Evolutionary conservation across 2,113 vertebrate species (phyloP), one percentile per base, ranked within the genome.

Genomic region (Bambusicola thoracicus): DNA sequence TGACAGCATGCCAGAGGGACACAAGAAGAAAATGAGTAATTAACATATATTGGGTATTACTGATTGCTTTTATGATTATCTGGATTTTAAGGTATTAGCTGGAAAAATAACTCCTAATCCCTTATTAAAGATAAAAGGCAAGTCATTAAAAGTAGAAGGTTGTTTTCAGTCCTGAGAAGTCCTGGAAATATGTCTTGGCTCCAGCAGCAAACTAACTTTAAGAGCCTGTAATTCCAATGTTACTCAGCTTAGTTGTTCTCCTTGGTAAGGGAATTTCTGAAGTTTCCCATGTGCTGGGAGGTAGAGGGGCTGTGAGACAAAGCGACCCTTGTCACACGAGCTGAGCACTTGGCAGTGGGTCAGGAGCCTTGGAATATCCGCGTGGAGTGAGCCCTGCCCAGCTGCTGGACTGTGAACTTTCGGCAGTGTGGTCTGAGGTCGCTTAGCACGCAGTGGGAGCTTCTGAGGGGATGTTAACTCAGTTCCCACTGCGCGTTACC

Each of bases 201-300:
- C 56, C 22, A 17, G 53, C 75, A 32, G 48, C 58, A 30, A 91
- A 56, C 90, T 87, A 95, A 86, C 89, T 90, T 93, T 61, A 86
- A 96, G 91, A 97, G 90, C 86, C 89, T 46, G 79, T 92, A 92
- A 90, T 86, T 93, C 95, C 93, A 46, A 97, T 29, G 89, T 97
- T 90, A 74, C 92, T 93, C 88, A 80, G 96, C 95, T 97, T 95
- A 96, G 96, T 68, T 89, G 88, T 67, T 66, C 92, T 94, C 70
- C 90, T 81, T 75, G 25, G 85, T 85, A 36, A 90, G 95, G 95
- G 95, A 93, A 61, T 70, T 97, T 93, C 94, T 96, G 76, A 67
- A 94, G 89, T 97, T 98, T 98, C 97, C 95, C 97, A 97, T 97
- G 97, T 96, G 73, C 94, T 89, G 83, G 82, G 97, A 96, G 96